Conservation (phyloP, 2,888 invertebrate species). For the Thera britannica region DNA sequence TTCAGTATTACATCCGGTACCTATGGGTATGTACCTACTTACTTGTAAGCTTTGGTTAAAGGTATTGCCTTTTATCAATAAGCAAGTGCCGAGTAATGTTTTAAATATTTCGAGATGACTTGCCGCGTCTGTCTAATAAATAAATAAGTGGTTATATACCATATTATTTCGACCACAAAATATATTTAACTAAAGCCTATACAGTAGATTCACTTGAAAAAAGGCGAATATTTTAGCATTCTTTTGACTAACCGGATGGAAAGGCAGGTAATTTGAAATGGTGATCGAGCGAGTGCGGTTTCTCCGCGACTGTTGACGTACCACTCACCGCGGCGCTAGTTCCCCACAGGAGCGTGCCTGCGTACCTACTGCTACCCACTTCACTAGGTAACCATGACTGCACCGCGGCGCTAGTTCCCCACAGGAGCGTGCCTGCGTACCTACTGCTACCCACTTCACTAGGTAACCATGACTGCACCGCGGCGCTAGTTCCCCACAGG, state of each 20-base stretch:
- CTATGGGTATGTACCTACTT: neutral
- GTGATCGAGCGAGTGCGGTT: neutral
- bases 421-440: neutral
- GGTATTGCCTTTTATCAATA: neutral
- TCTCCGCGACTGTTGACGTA: slow-evolving; percentile 7
- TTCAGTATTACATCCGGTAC: no score
- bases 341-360: neutral
- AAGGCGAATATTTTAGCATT: neutral
- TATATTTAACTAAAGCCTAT: neutral
- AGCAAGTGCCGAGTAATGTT: neutral
- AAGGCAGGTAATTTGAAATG: slow-evolving; percentile 14
- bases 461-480: no score
- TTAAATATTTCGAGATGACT: neutral
- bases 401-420: neutral
- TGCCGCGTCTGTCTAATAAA: neutral
- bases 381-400: neutral
- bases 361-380: neutral
- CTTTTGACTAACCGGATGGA: neutral
- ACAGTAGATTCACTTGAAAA: neutral
- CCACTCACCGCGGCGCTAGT: slow-evolving; percentile 1
- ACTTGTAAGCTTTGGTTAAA: neutral
- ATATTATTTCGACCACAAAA: neutral
- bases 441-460: neutral
- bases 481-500: neutral
- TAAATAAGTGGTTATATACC: no score